Conservation (phyloP, 1,140 invertebrate species). For the Apis cerana region DNA sequence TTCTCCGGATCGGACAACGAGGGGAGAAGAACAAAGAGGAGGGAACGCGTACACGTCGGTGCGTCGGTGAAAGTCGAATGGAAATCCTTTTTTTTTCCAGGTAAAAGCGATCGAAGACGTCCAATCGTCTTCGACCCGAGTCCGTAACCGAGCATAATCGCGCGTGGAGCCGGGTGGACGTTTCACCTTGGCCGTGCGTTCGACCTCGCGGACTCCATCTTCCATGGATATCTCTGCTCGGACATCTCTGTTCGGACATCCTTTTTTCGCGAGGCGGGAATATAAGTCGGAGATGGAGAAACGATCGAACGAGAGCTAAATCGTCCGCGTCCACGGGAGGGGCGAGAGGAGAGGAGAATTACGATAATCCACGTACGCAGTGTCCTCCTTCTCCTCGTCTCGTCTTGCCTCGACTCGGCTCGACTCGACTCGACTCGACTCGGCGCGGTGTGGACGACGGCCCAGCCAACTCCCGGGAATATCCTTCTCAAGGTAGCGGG, state of each 20-base stretch:
- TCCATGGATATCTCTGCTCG: background rate
- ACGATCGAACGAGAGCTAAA: constrained; percentile 36
- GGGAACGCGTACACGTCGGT: background rate
- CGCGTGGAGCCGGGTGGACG: background rate
- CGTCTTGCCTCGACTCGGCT: background rate
- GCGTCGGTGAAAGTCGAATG: constrained; percentile 17
- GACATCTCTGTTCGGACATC: constrained; percentile 53
- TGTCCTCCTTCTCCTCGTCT: constrained; percentile 47
- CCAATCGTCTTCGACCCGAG: background rate
- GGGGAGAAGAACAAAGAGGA: background rate
- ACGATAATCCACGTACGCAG: constrained; percentile 59
- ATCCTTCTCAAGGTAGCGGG: constrained; percentile 72
- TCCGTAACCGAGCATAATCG: background rate
- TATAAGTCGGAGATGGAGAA: constrained; percentile 24
- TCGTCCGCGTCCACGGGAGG: background rate
- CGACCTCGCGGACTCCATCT: constrained; percentile 14
- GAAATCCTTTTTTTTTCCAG: background rate
- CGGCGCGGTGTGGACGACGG: too few species aligned
- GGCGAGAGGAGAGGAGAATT: constrained; percentile 24
- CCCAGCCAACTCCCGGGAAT: constrained; percentile 9
- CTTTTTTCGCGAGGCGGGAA: constrained; percentile 59
- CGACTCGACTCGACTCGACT: too few species aligned
- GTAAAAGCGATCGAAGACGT: too few species aligned
- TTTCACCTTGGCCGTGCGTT: constrained; percentile 42
- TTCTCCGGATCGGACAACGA: background rate